Evolutionary conservation across 1,140 invertebrate genomes (phyloP).

Genomic region (Diploscapter pachys): DNA sequence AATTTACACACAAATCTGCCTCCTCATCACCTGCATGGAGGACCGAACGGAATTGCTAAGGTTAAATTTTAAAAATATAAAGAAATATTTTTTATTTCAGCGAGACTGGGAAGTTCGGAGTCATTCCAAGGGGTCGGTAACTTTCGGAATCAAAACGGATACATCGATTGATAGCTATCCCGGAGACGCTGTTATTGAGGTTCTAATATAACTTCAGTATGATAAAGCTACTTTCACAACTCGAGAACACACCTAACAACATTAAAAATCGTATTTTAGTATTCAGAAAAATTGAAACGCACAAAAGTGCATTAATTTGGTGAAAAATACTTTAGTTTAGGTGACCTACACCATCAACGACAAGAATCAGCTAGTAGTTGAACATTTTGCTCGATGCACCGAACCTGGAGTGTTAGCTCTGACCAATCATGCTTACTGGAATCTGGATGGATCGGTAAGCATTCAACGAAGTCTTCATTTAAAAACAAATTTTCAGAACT

Average conservation of each 20-base stretch:
- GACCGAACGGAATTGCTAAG: conserved; percentile 12
- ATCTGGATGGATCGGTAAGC: conserved; percentile 14
- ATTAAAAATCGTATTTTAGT: not conserved
- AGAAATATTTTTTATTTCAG: not conserved
- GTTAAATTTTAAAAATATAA: not conserved
- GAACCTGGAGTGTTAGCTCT: conserved; percentile 6
- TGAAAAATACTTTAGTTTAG: not conserved
- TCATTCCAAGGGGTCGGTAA: conserved; percentile 7
- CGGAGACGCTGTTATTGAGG: conserved; percentile 18
- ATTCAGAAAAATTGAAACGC: conserved; percentile 7
- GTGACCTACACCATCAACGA: conserved; percentile 21
- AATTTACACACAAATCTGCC: conserved; percentile 5
- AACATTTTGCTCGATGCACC: conserved; percentile 10
- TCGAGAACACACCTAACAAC: not conserved
- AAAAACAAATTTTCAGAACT: conserved; percentile 2
- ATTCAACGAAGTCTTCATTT: not conserved
- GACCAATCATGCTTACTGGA: conserved; percentile 21
- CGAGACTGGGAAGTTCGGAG: conserved; percentile 14
- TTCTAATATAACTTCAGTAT: not conserved
- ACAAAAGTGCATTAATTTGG: not conserved
- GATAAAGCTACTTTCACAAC: not conserved
- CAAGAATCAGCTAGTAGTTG: conserved; percentile 17
- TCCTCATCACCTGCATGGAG: conserved; percentile 18
- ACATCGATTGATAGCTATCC: conserved; percentile 3
- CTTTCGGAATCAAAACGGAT: conserved; percentile 8